Evolutionary conservation across 1,140 invertebrate species (phyloP).

Genomic region (Temnothorax curvispinosus): DNA sequence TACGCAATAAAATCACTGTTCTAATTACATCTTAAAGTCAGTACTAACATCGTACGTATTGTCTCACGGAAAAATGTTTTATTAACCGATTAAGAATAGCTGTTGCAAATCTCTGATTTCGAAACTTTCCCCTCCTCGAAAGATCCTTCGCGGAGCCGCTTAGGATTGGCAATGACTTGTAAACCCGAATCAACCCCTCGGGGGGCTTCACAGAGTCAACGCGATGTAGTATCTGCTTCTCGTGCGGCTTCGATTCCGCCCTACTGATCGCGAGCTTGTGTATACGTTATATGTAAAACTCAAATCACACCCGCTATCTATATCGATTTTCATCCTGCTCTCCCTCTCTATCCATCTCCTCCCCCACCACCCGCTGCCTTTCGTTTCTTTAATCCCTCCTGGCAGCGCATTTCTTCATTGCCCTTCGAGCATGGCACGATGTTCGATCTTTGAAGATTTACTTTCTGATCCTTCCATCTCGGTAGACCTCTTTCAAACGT

Average conservation of each 20-base stretch:
- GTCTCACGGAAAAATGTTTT: not conserved
- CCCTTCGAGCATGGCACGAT: not conserved
- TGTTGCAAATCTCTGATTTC: conserved; percentile 14
- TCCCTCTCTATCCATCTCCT: not conserved
- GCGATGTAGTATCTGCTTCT: not conserved
- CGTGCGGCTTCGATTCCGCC: not conserved
- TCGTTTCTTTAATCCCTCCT: not conserved
- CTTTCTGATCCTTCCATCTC: conserved; percentile 1
- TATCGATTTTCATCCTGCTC: conserved; percentile 33
- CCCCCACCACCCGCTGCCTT: not conserved
- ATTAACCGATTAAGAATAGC: not conserved
- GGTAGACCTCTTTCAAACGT: not conserved
- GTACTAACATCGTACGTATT: not conserved
- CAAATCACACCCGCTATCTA: conserved; percentile 6
- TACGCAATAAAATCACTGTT: not conserved
- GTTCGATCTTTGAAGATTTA: conserved; percentile 31
- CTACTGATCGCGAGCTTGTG: not conserved
- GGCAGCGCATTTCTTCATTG: not conserved
- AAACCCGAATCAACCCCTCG: conserved; percentile 27
- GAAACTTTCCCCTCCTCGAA: not conserved
- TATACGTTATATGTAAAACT: conserved; percentile 38
- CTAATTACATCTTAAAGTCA: not conserved
- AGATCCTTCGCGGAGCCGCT: not conserved
- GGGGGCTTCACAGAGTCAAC: conserved; percentile 30
- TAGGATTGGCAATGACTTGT: not conserved